Base-by-base conservation (phyloP, 2,797 vertebrate genomes). In the Chelidonichthys spinosus region DNA sequence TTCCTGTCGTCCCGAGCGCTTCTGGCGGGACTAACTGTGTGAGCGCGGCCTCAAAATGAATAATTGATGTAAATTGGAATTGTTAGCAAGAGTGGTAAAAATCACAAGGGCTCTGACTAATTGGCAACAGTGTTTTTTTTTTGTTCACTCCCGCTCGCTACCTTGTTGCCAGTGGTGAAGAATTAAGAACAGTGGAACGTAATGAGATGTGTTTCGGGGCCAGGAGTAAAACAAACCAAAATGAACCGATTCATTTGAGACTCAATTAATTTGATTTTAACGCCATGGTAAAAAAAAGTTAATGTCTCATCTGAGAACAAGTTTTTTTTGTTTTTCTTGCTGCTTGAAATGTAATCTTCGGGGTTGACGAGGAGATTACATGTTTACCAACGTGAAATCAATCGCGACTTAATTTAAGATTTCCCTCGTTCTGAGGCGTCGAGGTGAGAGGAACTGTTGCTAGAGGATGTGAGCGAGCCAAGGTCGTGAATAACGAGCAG, bases 1-100 rank as follows among this genome's bases (percentile, higher is more conserved):
- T 75, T 86, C 71, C 77, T 84, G 71, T 76, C 72, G 76, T 70
- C 76, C 66, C 56, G 44, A 75, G 66, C 79, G 75, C 78, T 63
- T 49, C 77, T 90, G 85, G 83, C 90, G 53, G 71, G 74, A 69
- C 87, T 77, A 76, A 72, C 63, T 68, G 58, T 85, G 74, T 75
- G 50, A 56, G 83, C 46, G 82, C 46, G 37, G 87, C 86, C 87
- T 90, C 84, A 55, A 74, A 90, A 93, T 95, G 91, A 94, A 95
- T 95, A 92, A 95, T 94, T 92, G 82, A 95, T 93, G 87, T 75
- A 84, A 91, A 94, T 87, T 90, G 91, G 87, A 90, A 92, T 92
- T 90, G 90, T 93, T 92, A 92, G 90, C 86, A 89, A 87, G 91
- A 90, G 85, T 86, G 84, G 88, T 64, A 89, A 89, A 25, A 93